Conservation (phyloP, 1,140 invertebrate species). For the Drosophila seguyi region DNA sequence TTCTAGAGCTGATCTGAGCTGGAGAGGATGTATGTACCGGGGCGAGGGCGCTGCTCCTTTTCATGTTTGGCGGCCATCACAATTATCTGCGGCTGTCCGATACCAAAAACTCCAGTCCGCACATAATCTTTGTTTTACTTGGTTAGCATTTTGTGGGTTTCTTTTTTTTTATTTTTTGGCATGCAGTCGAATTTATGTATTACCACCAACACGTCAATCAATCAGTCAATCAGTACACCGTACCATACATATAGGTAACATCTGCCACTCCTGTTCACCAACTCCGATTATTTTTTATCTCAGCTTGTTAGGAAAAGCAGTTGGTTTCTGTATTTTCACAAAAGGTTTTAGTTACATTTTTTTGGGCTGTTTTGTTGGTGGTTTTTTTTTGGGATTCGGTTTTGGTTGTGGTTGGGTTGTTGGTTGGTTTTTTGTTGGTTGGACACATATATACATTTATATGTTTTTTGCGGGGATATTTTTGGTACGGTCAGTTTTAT, state of each 20-base stretch:
- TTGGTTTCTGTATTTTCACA: constrained; percentile 55
- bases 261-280: constrained; percentile 43
- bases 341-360: constrained; percentile 73
- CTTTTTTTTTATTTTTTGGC: constrained; percentile 32
- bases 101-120: constrained; percentile 70
- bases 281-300: constrained; percentile 51
- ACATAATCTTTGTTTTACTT: constrained; percentile 27
- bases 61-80: constrained; percentile 29
- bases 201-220: constrained; percentile 60
- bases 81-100: constrained; percentile 58
- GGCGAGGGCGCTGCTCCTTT: constrained; percentile 42
- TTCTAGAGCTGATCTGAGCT: constrained; percentile 57
- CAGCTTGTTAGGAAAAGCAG: constrained; percentile 53
- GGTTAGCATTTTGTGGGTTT: constrained; percentile 48
- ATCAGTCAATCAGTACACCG: constrained; percentile 75
- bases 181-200: constrained; percentile 66
- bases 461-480: constrained; percentile 56
- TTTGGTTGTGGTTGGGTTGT: constrained; percentile 55
- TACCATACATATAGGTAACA: constrained; percentile 60
- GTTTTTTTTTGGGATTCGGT: constrained; percentile 47
- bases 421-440: constrained; percentile 49
- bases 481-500: constrained; percentile 68
- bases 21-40: constrained; percentile 42
- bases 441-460: constrained; percentile 48
- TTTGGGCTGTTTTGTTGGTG: constrained; percentile 70